Evolutionary conservation across 1,140 invertebrate species (phyloP), one percentile per base, ranked within the genome.

Genomic region (Cotesia typhae): DNA sequence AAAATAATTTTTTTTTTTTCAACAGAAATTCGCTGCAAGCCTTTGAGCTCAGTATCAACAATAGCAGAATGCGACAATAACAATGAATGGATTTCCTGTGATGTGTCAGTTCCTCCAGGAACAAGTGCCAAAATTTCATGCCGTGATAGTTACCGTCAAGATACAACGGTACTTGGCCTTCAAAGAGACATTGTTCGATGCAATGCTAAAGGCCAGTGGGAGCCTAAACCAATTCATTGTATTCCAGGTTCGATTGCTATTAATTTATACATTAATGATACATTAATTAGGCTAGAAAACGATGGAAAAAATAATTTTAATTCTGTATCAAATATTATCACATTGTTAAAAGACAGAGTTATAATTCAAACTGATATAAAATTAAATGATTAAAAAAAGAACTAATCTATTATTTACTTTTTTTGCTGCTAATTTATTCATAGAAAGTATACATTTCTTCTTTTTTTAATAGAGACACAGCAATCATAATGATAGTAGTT

Each of bases 231-330:
- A 53, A 83, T 86, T 55, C 70, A 37, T 72, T 87, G 85, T 41
- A 36, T 85, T 61, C 80, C 85, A 86, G 85, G 85, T 87, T 79
- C 79, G 80, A 35, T 73, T 60, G 74, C 41, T 52, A 75, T 83
- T 67, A 82, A 82, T 79, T 70, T 86, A 76, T 55, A 78, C 65
- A 37, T 84, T 77, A 77, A 82, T 14, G 74, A 78, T 4, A 71
- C 65, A 36, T 41, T 77, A 12, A 4, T 78, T 1, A 55, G 36
- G n/a, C 17, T 71, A n/a, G 36, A 70, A 64, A 69, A 63, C 20
- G 14, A 64, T 65, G 5, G 7, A 1, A 12, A 4, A 4, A 7
- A 55, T 10, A 41, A 67, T 71, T 73, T 60, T 63, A 70, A 59
- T 37, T 28, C 41, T 47, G 5, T 63, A 17, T 53, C 69, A 12